phyloP scores from a whole-genome alignment of 2,888 invertebrate species.

The Coleophora deauratella region DNA sequence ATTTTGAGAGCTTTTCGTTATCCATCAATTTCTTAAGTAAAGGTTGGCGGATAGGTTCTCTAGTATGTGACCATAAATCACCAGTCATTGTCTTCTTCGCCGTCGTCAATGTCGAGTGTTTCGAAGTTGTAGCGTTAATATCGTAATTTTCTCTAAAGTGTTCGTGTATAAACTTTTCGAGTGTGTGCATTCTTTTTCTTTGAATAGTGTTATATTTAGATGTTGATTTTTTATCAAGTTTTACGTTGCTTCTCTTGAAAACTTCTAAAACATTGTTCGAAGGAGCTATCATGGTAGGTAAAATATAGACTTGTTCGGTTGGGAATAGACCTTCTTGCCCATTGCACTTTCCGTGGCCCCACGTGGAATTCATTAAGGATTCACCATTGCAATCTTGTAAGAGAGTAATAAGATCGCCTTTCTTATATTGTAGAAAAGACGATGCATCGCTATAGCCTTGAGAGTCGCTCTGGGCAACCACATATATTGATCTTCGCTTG shows the following conservation, averaged over 20 bases:
- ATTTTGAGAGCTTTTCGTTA: slow-evolving; percentile 81
- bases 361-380: slow-evolving; percentile 79
- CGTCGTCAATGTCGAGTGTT: slow-evolving; percentile 77
- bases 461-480: slow-evolving; percentile 80
- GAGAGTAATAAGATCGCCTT: slow-evolving; percentile 89
- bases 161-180: slow-evolving; percentile 87
- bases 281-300: slow-evolving; percentile 88
- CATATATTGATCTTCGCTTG: slow-evolving; percentile 88
- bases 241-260: slow-evolving; percentile 75
- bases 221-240: slow-evolving; percentile 49
- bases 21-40: slow-evolving; percentile 82
- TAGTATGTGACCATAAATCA: slow-evolving; percentile 87
- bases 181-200: slow-evolving; percentile 83
- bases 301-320: slow-evolving; percentile 87
- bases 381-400: slow-evolving; percentile 84
- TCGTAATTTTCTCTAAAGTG: slow-evolving; percentile 80
- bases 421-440: slow-evolving; percentile 74
- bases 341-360: slow-evolving; percentile 82
- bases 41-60: slow-evolving; percentile 88
- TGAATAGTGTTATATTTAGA: slow-evolving; percentile 73
- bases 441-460: slow-evolving; percentile 71
- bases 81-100: slow-evolving; percentile 78
- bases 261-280: slow-evolving; percentile 77
- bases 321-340: slow-evolving; percentile 87
- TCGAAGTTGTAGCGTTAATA: slow-evolving; percentile 70